phyloP scores from a whole-genome alignment of 2,797 vertebrate genomes.

The Steatocranus sp. region DNA sequence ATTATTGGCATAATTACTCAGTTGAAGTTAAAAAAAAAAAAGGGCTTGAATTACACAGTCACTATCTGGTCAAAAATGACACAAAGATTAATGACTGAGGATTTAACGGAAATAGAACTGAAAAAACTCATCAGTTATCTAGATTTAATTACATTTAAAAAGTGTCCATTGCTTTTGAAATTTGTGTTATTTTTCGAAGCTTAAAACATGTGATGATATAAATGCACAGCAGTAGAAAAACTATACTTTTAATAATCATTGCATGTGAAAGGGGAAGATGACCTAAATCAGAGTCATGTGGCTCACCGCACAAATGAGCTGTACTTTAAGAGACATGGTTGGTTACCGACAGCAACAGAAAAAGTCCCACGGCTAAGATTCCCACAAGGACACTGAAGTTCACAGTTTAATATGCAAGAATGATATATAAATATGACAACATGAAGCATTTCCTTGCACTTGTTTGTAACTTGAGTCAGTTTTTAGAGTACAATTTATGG shows the following conservation, averaged over 20 bases:
- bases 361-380: neutral
- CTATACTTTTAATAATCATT: neutral
- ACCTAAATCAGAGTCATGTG: neutral
- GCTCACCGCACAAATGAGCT: neutral
- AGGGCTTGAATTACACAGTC: neutral
- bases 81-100: neutral
- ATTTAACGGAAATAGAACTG: neutral
- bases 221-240: neutral
- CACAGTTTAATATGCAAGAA: neutral
- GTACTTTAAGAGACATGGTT: neutral
- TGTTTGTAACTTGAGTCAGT: neutral
- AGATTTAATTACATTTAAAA: neutral
- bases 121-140: neutral
- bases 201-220: neutral
- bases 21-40: neutral
- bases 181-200: neutral
- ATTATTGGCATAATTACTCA: neutral
- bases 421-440: neutral
- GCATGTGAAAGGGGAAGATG: neutral
- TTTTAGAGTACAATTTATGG: neutral
- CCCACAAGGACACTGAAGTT: neutral
- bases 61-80: neutral
- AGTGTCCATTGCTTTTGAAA: neutral
- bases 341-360: accelerated
- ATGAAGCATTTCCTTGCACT: neutral